Percentiles rank a stretch among this genome's conserved stretches.
phyloP scores from a whole-genome alignment of 2,888 invertebrate species.

The Ernsta delagoae region DNA sequence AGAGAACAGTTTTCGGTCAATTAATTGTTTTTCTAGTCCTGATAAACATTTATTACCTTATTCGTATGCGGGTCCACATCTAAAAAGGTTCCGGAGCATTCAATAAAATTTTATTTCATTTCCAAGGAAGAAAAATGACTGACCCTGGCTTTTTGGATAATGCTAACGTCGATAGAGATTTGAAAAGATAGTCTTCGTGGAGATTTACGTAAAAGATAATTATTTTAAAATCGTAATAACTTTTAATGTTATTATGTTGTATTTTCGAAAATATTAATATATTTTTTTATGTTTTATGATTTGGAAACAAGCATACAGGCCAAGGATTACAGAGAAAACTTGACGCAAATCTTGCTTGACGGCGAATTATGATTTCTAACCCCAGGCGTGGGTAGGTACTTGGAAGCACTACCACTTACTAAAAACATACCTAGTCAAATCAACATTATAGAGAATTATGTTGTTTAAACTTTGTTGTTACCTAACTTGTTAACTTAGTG shows the following conservation, averaged over 20 bases:
- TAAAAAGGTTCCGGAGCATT: constrained; percentile 66
- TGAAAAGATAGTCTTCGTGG: constrained; percentile 7
- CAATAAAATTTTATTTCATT: constrained; percentile 75
- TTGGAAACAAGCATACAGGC: too few species aligned
- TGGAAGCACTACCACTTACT: too few species aligned
- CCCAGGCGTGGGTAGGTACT: background rate
- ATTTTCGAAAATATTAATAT: too few species aligned
- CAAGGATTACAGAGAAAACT: background rate
- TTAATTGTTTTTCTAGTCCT: constrained; percentile 72
- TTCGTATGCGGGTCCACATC: constrained; percentile 75
- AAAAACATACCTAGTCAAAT: too few species aligned
- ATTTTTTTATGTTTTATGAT: too few species aligned
- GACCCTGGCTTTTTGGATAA: constrained; percentile 41
- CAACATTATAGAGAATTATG: too few species aligned
- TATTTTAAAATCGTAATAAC: background rate
- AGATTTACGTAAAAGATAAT: background rate
- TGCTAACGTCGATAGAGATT: constrained; percentile 25
- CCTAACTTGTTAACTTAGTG: too few species aligned
- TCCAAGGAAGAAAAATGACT: constrained; percentile 60
- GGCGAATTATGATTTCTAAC: background rate
- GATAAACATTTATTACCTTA: constrained; percentile 78
- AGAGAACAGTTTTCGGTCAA: constrained; percentile 65
- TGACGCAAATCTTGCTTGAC: background rate
- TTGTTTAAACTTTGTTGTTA: too few species aligned
- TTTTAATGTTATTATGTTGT: background rate